phyloP scores from a whole-genome alignment of 1,140 invertebrate species.

The Ylistrum balloti region DNA sequence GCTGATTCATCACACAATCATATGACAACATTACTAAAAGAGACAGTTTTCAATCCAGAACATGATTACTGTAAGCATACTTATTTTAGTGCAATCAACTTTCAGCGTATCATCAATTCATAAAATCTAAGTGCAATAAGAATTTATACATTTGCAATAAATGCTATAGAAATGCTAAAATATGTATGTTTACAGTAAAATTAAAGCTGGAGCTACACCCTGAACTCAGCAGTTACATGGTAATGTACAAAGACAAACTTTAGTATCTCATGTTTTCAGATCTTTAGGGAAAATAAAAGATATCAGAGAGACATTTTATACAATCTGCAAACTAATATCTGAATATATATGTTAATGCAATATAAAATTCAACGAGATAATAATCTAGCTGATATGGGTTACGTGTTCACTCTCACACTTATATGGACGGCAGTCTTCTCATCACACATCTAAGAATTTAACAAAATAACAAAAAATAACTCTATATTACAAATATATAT shows the following conservation, averaged over 20 bases:
- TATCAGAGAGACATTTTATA: not conserved
- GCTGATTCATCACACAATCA: not conserved
- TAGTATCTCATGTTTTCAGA: not conserved
- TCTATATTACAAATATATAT: slow-evolving; percentile 10
- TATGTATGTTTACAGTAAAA: too few species aligned
- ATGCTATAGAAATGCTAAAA: too few species aligned
- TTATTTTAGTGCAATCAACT: too few species aligned
- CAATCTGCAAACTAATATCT: slow-evolving; percentile 9
- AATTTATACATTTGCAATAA: too few species aligned
- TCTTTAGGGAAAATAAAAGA: not conserved
- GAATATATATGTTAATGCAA: not conserved
- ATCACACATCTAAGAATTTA: not conserved
- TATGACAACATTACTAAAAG: not conserved
- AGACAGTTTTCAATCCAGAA: not conserved
- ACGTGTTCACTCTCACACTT: slow-evolving; percentile 24
- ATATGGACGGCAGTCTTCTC: slow-evolving; percentile 22
- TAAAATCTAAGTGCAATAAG: too few species aligned
- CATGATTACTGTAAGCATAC: too few species aligned
- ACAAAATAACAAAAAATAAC: slow-evolving; percentile 36
- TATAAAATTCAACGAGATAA: not conserved
- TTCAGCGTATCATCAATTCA: too few species aligned
- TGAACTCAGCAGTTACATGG: not conserved
- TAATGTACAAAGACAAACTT: not conserved
- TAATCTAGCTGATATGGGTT: not conserved
- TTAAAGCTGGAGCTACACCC: not conserved